Base-by-base conservation (phyloP, 2,797 vertebrate species). In the Crocidura indochinensis region DNA sequence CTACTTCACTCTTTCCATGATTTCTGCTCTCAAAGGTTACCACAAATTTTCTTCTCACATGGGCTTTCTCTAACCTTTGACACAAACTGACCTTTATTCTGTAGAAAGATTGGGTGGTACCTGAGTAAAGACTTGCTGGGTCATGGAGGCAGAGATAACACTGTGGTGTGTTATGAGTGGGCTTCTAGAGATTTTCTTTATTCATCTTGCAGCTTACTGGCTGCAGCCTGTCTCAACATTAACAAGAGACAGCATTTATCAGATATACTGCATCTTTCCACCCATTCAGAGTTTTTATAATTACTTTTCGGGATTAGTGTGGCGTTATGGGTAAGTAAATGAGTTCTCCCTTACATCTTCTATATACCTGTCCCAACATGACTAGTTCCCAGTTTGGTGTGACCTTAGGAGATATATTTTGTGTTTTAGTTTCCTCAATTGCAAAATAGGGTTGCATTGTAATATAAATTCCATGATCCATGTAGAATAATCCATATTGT, bases 31-130 rank as follows among this genome's bases (percentile, higher is more conserved):
- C 19, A 93, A 95, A 93, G 75, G 68, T 89, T 89, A 78, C 77
- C 62, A 29, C 51, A 85, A 78, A 75, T 94, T 46, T 87, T 92
- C 82, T 94, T 94, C 80, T 80, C 84, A 92, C 67, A 82, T 38
- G 92, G 75, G 49, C 19, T 92, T 92, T 60, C 78, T 92, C 77
- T 62, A 85, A 49, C n/a, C 17, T 90, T 91, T 80, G 56, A 29
- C n/a, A 12, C 51, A 72, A 94, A 84, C 71, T 88, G 89, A 24
- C 47, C 69, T 12, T 38, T 47, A 72, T 56, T 78, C 29, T 17
- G 19, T 51, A 53, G 89, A 60, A 82, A 92, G 47, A 29, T 64
- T 74, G n/a, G 72, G 31, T 90, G 73, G 65, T 44, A 85, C 86
- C 77, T 86, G n/a, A 4, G 74, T 85, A 44, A 38, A 69, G 71